Conservation (phyloP, 1,140 invertebrate genomes). For the Saccostrea glomerata region DNA sequence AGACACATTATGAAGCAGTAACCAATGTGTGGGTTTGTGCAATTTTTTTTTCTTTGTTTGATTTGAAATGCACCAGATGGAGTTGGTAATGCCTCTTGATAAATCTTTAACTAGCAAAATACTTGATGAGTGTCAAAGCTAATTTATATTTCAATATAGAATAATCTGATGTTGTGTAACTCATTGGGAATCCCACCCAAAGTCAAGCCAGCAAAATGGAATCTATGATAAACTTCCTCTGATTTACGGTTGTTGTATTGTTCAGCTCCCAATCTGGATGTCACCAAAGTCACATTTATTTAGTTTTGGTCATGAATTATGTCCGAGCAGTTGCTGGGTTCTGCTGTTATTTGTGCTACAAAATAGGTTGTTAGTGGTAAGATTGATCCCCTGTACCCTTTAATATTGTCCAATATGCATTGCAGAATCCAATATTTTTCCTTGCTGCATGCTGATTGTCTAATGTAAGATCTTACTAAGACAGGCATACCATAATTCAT, state of each 20-base stretch:
- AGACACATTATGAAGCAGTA: neutral
- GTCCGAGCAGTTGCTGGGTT: neutral
- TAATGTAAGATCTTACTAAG: neutral
- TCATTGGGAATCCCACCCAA: neutral
- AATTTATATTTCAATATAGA: slow-evolving; percentile 36
- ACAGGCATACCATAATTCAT: neutral
- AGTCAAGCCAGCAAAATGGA: neutral
- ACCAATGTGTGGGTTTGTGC: neutral
- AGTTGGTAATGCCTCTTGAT: slow-evolving; percentile 22
- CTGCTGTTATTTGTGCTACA: neutral
- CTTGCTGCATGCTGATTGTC: neutral
- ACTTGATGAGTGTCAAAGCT: slow-evolving; percentile 36
- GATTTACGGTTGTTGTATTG: slow-evolving; percentile 20
- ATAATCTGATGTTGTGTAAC: slow-evolving; percentile 34
- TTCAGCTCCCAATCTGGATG: neutral
- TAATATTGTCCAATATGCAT: neutral
- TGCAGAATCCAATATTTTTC: neutral
- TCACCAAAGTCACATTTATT: slow-evolving; percentile 31
- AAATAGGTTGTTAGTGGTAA: neutral
- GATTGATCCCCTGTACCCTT: neutral
- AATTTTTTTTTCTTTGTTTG: neutral
- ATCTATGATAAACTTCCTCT: slow-evolving; percentile 4
- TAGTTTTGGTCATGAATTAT: slow-evolving; percentile 27
- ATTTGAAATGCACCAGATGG: slow-evolving; percentile 37
- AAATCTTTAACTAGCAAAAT: slow-evolving; percentile 23